phyloP scores from a whole-genome alignment of 2,113 vertebrate species.

The Kobus ellipsiprymnus region DNA sequence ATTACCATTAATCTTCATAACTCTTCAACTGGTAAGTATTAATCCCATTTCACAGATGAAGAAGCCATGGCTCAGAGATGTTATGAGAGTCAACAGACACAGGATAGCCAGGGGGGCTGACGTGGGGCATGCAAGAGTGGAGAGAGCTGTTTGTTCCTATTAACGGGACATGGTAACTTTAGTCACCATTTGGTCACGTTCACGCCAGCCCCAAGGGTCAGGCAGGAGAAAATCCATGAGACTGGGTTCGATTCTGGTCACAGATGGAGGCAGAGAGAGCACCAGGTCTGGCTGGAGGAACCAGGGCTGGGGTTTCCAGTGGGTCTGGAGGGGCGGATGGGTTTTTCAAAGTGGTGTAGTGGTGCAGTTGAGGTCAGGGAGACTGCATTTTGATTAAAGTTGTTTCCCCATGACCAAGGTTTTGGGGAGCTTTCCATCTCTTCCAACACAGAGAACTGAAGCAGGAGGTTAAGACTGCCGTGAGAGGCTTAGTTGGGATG shows the following conservation, averaged over 20 bases:
- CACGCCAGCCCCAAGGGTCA: neutral
- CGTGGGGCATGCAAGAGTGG: fast-evolving
- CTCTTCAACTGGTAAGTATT: neutral
- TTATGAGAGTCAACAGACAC: neutral
- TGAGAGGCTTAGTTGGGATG: neutral
- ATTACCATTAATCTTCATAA: neutral
- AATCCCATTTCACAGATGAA: neutral
- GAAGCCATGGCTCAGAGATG: neutral
- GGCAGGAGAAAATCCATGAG: neutral
- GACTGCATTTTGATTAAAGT: neutral
- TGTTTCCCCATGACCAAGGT: neutral
- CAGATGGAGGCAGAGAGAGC: no score
- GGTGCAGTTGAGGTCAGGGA: neutral
- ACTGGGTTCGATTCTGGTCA: neutral
- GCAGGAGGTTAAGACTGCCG: neutral
- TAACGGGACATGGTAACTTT: neutral
- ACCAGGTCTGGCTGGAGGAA: neutral
- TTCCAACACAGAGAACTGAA: neutral
- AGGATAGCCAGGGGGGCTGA: neutral
- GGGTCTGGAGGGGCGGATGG: neutral
- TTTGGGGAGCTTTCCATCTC: neutral
- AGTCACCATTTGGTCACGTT: neutral
- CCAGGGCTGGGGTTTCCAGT: neutral
- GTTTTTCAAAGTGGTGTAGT: neutral
- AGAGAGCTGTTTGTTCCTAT: neutral